Evolutionary conservation across 1,140 invertebrate species (phyloP).

Genomic region (Belonocnema kinseyi): DNA sequence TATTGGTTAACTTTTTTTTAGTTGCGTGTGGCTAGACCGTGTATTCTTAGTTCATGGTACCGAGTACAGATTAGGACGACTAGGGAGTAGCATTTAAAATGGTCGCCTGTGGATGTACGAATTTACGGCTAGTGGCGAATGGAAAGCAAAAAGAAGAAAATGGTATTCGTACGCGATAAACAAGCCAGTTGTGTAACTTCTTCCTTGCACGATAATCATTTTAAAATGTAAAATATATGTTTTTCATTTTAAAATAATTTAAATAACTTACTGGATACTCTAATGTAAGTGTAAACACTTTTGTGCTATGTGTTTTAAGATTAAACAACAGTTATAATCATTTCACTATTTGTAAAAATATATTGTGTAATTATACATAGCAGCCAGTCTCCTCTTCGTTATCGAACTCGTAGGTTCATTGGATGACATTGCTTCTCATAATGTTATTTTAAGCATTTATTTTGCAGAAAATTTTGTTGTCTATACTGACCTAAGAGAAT

Average conservation of each 20-base stretch:
- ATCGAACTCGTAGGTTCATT: no score
- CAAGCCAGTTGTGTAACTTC: constrained; percentile 70
- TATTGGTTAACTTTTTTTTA: no score
- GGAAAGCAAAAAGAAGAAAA: constrained; percentile 49
- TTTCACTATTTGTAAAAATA: neutral
- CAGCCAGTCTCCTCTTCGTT: no score
- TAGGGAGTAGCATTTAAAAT: constrained; percentile 64
- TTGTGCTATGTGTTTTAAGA: neutral
- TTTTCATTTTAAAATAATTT: neutral
- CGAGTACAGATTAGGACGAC: constrained; percentile 9
- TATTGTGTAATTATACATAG: no score
- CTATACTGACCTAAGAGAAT: no score
- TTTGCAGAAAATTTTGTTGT: no score
- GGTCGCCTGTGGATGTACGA: constrained; percentile 48
- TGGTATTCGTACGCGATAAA: constrained; percentile 69
- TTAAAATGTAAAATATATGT: constrained; percentile 6
- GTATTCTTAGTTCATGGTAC: no score
- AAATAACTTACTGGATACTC: neutral
- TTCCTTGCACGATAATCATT: constrained; percentile 49
- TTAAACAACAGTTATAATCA: no score
- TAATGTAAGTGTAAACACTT: neutral
- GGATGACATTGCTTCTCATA: no score
- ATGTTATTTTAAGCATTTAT: no score
- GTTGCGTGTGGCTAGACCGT: no score
- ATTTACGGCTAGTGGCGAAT: no score